Conservation (phyloP, 2,797 vertebrate species). For the Typhlichthys eigenmanni region DNA sequence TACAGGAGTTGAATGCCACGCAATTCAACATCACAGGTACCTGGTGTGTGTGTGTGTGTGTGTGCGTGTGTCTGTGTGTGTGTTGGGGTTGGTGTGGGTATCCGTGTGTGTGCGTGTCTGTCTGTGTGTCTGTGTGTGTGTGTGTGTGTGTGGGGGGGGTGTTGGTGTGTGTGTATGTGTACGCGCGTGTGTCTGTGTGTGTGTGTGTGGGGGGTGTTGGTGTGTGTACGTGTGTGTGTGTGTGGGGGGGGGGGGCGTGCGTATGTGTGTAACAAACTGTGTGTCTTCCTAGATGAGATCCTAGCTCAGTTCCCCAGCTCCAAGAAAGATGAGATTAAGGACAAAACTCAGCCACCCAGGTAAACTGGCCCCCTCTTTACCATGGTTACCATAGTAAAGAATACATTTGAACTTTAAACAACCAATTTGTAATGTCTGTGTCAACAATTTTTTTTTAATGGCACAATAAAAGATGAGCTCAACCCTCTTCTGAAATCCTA, state of each 20-base stretch:
- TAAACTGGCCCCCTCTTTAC: slow-evolving; percentile 23
- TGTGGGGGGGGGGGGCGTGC: background rate
- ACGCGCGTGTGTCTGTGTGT: background rate
- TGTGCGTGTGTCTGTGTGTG: slow-evolving; percentile 1
- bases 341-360: slow-evolving; percentile 63
- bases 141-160: too few species aligned
- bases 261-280: background rate
- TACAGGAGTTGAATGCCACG: slow-evolving; percentile 91
- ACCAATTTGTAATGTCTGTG: too few species aligned
- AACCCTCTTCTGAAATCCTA: too few species aligned
- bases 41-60: background rate
- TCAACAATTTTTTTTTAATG: too few species aligned
- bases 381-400: too few species aligned
- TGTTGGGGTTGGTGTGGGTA: background rate
- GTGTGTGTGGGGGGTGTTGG: too few species aligned
- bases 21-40: slow-evolving; percentile 93
- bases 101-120: too few species aligned
- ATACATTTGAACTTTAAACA: too few species aligned
- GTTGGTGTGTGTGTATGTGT: background rate
- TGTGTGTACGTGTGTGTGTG: background rate
- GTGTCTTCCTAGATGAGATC: slow-evolving; percentile 84
- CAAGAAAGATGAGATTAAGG: slow-evolving; percentile 78
- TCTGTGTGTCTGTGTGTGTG: too few species aligned
- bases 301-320: slow-evolving; percentile 89
- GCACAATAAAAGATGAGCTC: too few species aligned